These are phyloP conservation scores for Argya squamiceps DNA, from an alignment of 2,797 vertebrate species.

Conservation along the genomic window DNA sequence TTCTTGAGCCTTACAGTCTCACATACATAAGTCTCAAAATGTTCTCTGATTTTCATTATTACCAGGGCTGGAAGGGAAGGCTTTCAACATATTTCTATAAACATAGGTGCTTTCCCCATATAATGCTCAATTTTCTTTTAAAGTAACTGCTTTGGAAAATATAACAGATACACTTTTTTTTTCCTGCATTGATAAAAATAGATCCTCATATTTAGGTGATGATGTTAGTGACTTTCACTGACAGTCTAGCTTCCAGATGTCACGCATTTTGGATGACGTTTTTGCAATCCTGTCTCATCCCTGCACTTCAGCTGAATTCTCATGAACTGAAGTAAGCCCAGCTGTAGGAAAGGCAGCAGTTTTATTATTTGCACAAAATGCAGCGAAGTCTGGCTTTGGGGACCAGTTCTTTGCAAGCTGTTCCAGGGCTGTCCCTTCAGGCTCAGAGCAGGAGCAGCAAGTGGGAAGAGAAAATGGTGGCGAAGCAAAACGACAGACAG, in stretches of 20 bases:
- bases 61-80: neutral
- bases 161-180: neutral
- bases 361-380: neutral
- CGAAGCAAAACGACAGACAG: fast-evolving
- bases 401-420: neutral
- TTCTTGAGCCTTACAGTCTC: neutral
- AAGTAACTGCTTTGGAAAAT: neutral
- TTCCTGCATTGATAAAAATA: neutral
- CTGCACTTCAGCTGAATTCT: neutral
- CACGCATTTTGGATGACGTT: neutral
- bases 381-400: neutral
- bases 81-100: neutral
- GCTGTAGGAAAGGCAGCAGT: neutral
- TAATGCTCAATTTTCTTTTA: neutral
- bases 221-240: neutral
- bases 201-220: neutral
- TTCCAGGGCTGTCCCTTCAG: neutral
- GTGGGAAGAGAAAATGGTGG: neutral
- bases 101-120: fast-evolving
- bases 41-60: neutral
- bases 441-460: neutral
- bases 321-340: neutral
- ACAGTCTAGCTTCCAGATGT: neutral
- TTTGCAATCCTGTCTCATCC: neutral
- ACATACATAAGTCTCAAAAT: neutral